Percentiles rank a stretch among this genome's conserved stretches.
Conservation (phyloP, 2,888 invertebrate genomes). For the Xylota segnis region DNA sequence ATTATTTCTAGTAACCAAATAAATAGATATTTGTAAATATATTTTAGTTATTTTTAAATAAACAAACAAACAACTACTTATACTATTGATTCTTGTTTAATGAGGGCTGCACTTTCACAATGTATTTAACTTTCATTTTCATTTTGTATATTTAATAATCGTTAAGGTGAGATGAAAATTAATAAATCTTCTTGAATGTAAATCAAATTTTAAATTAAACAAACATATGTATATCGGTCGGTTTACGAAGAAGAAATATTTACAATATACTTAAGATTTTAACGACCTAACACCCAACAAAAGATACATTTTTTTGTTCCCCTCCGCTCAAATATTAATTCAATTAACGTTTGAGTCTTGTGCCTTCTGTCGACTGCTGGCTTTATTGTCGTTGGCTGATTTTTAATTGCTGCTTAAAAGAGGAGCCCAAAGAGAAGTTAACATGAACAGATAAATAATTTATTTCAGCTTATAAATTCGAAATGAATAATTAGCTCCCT, state of each 20-base stretch:
- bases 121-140: background rate
- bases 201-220: background rate
- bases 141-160: background rate
- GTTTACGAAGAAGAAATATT: background rate
- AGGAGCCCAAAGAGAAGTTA: background rate
- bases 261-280: background rate
- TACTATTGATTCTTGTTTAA: background rate
- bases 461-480: background rate
- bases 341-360: conserved; percentile 14
- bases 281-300: background rate
- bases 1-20: conserved; percentile 9
- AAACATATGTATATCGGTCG: background rate
- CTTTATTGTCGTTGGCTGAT: background rate
- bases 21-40: conserved; percentile 14
- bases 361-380: conserved; percentile 5
- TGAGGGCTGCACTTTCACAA: background rate
- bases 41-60: background rate
- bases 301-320: background rate
- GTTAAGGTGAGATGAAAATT: background rate
- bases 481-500: background rate
- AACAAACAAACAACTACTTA: background rate
- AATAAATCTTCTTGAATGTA: background rate
- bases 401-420: conserved; percentile 8
- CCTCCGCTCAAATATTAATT: background rate
- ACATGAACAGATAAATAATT: conserved; percentile 21